Percentiles rank a stretch among this genome's conserved stretches.
Evolutionary conservation across 2,797 vertebrate species (phyloP).

Genomic region (Spinibarbus caldwelli): DNA sequence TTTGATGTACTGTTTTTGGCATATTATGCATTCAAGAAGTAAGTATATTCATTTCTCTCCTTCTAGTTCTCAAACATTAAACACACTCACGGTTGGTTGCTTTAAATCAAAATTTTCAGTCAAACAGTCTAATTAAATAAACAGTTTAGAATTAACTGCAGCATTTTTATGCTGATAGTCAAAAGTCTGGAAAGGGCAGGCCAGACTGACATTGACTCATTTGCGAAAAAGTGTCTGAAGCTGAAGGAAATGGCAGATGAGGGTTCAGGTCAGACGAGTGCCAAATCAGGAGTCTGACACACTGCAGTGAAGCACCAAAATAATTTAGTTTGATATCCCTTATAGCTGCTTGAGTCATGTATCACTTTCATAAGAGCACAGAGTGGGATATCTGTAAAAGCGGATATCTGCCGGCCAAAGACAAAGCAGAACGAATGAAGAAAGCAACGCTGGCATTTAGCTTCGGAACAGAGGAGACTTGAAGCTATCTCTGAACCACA

Average conservation of each 20-base stretch:
- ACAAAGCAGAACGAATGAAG: conserved; percentile 37
- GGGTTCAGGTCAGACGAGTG: neutral
- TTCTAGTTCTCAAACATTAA: neutral
- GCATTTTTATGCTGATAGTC: neutral
- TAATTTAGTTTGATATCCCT: conserved; percentile 7
- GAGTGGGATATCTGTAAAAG: conserved; percentile 34
- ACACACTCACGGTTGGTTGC: neutral
- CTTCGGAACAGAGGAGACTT: conserved; percentile 33
- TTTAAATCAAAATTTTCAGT: neutral
- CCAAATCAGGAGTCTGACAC: conserved; percentile 11
- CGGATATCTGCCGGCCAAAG: conserved; percentile 21
- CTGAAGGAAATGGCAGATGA: neutral
- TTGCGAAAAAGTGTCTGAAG: neutral
- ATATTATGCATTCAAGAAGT: neutral
- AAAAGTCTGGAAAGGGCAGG: neutral
- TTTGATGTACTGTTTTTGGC: neutral
- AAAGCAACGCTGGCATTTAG: conserved; percentile 13
- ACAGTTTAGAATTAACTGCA: neutral
- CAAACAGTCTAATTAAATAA: neutral
- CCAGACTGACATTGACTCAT: neutral
- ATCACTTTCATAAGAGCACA: conserved; percentile 25
- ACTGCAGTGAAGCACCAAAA: neutral
- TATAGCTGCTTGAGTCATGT: conserved; percentile 37
- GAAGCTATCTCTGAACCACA: conserved; percentile 71
- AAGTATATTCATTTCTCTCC: neutral